phyloP scores from a whole-genome alignment of 2,888 invertebrate species.

The Euzetes globulus region DNA sequence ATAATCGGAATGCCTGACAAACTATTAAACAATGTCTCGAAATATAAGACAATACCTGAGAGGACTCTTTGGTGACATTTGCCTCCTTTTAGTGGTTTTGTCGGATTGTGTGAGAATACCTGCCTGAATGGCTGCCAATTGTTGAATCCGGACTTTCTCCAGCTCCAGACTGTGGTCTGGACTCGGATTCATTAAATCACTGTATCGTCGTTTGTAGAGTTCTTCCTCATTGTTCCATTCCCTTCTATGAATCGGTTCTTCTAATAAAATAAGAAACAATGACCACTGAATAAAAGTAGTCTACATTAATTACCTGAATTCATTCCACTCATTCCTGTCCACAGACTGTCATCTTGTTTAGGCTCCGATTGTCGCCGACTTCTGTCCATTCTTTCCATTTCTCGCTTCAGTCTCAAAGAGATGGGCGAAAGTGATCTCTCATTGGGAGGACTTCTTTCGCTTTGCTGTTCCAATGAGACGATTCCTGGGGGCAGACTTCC shows the following conservation, averaged over 20 bases:
- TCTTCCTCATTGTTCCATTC: neutral
- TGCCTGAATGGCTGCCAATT: neutral
- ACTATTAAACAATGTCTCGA: too few relatives aligned
- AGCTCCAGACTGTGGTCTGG: neutral
- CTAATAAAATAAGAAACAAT: neutral
- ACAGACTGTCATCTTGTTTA: neutral
- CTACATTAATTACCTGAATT: neutral
- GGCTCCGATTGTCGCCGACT: neutral
- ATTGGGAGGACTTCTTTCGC: too few relatives aligned
- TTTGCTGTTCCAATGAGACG: neutral
- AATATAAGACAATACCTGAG: too few relatives aligned
- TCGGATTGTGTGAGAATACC: neutral
- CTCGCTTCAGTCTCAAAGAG: neutral
- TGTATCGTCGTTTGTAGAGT: neutral
- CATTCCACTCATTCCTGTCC: neutral
- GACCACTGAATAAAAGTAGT: neutral
- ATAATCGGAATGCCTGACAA: too few relatives aligned
- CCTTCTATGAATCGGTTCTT: neutral
- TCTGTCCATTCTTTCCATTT: slow-evolving; percentile 2
- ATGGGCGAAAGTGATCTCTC: neutral
- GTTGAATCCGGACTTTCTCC: neutral
- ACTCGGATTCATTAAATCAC: neutral
- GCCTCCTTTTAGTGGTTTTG: neutral
- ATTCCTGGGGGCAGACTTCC: neutral
- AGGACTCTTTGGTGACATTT: neutral